These are phyloP conservation scores for Rhagologus leucostigma DNA, from an alignment of 2,113 vertebrate genomes.

Conservation along the genomic window DNA sequence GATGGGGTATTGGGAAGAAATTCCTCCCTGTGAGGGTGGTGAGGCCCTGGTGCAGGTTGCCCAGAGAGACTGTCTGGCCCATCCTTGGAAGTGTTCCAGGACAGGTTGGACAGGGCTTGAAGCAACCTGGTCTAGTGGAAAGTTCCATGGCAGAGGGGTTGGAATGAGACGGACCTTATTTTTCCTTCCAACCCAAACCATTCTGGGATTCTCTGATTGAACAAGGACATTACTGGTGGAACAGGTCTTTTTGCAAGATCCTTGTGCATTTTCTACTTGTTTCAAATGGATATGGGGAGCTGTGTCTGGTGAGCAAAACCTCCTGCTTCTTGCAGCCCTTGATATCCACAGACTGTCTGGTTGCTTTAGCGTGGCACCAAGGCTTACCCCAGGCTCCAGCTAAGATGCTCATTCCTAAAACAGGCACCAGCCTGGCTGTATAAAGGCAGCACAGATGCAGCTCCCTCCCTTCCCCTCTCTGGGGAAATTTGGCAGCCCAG, in stretches of 20 bases:
- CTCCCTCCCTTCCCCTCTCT: background rate
- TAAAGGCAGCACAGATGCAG: background rate
- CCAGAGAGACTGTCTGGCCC: background rate
- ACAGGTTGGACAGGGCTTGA: background rate
- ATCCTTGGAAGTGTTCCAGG: background rate
- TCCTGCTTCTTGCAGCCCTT: background rate
- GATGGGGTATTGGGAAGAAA: background rate
- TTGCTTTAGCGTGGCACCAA: accelerated
- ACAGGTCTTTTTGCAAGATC: background rate
- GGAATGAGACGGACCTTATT: background rate
- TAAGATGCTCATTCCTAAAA: accelerated
- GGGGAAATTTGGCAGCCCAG: background rate
- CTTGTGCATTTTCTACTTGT: background rate
- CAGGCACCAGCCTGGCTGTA: background rate
- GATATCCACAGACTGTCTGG: background rate
- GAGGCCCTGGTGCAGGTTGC: background rate
- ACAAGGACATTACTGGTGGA: background rate
- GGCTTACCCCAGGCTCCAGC: background rate
- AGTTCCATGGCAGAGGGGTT: background rate
- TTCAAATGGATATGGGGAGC: accelerated
- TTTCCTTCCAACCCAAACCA: background rate
- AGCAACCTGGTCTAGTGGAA: background rate
- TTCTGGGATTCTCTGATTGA: background rate
- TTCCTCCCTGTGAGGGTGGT: background rate
- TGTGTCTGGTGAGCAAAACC: background rate